Evolutionary conservation across 2,113 vertebrate genomes (phyloP).

Genomic region (Ameiurus melas): DNA sequence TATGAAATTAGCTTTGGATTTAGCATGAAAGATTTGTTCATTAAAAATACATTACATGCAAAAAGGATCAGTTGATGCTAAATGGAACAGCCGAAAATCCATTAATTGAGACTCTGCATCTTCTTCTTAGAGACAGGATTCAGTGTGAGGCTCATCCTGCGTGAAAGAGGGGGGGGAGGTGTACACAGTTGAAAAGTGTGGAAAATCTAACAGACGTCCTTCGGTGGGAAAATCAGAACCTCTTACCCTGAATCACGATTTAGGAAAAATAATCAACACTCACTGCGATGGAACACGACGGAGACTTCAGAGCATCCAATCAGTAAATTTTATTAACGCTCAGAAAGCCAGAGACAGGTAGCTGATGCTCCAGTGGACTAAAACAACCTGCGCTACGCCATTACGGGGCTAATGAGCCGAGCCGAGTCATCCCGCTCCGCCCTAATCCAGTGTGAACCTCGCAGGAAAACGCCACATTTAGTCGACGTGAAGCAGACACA

Average conservation of each 20-base stretch:
- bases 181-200: background rate
- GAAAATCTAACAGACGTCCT: background rate
- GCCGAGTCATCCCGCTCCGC: constrained; percentile 52
- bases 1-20: constrained; percentile 63
- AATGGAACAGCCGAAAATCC: constrained; percentile 58
- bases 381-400: constrained; percentile 74
- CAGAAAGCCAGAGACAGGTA: constrained; percentile 74
- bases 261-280: constrained; percentile 25
- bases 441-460: constrained; percentile 61
- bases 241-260: background rate
- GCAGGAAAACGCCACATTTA: constrained; percentile 63
- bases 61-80: constrained; percentile 64
- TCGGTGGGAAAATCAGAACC: background rate
- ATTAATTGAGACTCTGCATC: constrained; percentile 49
- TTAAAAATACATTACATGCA: constrained; percentile 65
- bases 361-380: constrained; percentile 64
- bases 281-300: background rate
- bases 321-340: constrained; percentile 74
- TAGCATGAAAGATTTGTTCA: constrained; percentile 63
- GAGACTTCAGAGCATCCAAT: constrained; percentile 31
- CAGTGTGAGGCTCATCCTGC: background rate
- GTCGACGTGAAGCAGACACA: constrained; percentile 64
- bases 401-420: constrained; percentile 79
- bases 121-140: constrained; percentile 28
- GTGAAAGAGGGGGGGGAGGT: too few species aligned